Evolutionary conservation across 2,888 invertebrate genomes (phyloP), one percentile per base, ranked within the genome.

Genomic region (Metacarcinus magister): DNA sequence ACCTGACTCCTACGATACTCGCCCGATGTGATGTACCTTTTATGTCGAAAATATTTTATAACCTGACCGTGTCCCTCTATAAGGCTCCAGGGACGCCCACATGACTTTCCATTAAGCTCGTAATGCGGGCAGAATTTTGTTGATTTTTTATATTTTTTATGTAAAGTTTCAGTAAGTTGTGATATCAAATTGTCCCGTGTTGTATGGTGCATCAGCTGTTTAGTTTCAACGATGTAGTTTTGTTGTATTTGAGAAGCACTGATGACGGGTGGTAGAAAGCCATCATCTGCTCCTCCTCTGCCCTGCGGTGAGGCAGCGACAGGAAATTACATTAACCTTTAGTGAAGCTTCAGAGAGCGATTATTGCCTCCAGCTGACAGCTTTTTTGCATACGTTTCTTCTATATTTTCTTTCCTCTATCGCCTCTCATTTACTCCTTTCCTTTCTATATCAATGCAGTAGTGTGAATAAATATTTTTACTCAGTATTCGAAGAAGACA

Each of bases 1-100:
- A 28, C 82, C 82, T 82, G 82, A 8, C 0, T 32, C 82, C 82
- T n/a, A 32, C 32, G 82, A 82, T 82, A 4, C 32, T 32, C 82
- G 82, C 28, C 32, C 19, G 54, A 54, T 54, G 54, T 67, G n/a
- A 67, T 67, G n/a, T 67, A n/a, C 67, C 67, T 67, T 67, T 67
- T 67, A 67, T 67, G 67, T 67, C n/a, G n/a, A n/a, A 67, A 67
- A 67, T 67, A 67, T 67, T 67, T 67, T 7, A 67, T 67, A 67
- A 19, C 67, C 67, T 67, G 67, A 7, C 67, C 67, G 67, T 67
- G 67, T 23, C 67, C 67, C 67, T 3, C 23, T 67, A 23, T 54
- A 54, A 67, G n/a, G 3, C n/a, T n/a, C n/a, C 0, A 23, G 23
- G n/a, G 67, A 13, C 67, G 7, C 67, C 67, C n/a, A 54, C 54